Base-by-base conservation (phyloP, 1,140 invertebrate species). In the Plectus sambesii region DNA sequence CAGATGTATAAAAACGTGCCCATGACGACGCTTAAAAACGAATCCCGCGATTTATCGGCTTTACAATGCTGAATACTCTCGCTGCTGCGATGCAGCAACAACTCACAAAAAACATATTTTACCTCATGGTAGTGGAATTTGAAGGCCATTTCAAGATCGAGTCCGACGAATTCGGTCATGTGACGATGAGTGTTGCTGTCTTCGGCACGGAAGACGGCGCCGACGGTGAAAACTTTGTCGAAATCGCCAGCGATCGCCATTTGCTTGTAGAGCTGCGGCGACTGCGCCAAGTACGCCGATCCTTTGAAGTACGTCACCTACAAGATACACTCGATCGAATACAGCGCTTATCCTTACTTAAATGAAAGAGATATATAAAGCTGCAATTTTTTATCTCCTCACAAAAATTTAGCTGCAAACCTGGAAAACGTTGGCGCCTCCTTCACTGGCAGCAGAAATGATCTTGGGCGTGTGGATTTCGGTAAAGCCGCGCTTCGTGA, bases 381-480 rank as follows among this genome's bases (percentile, higher is more conserved):
- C 22, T 19, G 45, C 27, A n/a, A 41, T 20, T 33, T 19, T 53
- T 56, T n/a, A n/a, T n/a, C n/a, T n/a, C n/a, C n/a, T n/a, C n/a
- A n/a, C n/a, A n/a, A n/a, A n/a, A 40, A 4, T 53, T 55, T 1
- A n/a, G n/a, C n/a, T n/a, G n/a, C 2, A 24, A 22, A 63, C 61
- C 12, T 85, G 86, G 71, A 94, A 94, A 2, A 99, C 94, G 75
- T 99, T 99, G 2, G 94, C 93, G 25, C 94, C 93, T 48, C 93
- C 93, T 74, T 99, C 93, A 58, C 87, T 93, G 1, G 93, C 92
- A 49, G 92, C 92, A 4, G 87, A 84, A 51, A 98, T 98, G 49
- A 98, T 96, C 76, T 98, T 98, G 22, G 93, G 94, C 3, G 89
- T 94, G 73, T 98, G 90, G 62, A 98, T 96, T 72, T 98, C 92